phyloP scores from a whole-genome alignment of 1,140 invertebrate species.

The Phortica variegata region DNA sequence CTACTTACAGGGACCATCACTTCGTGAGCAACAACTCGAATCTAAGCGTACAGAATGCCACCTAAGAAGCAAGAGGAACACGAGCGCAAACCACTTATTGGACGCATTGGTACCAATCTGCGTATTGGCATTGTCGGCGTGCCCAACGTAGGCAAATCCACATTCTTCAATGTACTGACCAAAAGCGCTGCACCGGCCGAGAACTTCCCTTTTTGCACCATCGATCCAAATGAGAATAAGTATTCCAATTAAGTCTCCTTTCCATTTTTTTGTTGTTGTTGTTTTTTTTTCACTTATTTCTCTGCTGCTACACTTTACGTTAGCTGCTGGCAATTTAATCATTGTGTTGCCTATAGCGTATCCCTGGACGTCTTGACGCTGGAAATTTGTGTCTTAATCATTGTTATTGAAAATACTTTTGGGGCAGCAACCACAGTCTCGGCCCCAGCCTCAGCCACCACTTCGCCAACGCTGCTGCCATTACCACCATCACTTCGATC shows the following conservation, averaged over 20 bases:
- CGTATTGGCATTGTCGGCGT: constrained; percentile 90
- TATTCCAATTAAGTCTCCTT: constrained; percentile 61
- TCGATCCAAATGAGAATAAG: constrained; percentile 99
- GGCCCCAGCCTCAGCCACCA: not conserved
- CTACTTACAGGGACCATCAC: too few relatives aligned
- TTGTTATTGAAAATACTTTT: constrained; percentile 10
- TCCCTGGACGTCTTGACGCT: too few relatives aligned
- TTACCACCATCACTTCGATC: too few relatives aligned
- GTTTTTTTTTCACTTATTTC: too few relatives aligned
- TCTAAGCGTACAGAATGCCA: constrained; percentile 66
- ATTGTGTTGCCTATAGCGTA: too few relatives aligned
- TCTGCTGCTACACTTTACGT: too few relatives aligned
- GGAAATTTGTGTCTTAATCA: too few relatives aligned
- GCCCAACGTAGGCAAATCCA: constrained; percentile 98
- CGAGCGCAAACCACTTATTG: constrained; percentile 89
- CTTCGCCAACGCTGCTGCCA: too few relatives aligned
- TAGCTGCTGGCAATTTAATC: too few relatives aligned
- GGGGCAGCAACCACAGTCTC: too few relatives aligned
- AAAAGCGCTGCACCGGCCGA: constrained; percentile 95
- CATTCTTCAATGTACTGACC: constrained; percentile 99
- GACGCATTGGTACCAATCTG: constrained; percentile 95
- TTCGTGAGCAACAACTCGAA: not conserved
- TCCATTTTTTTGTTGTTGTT: too few relatives aligned
- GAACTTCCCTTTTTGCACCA: constrained; percentile 99
- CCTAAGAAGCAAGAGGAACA: constrained; percentile 93